Percentiles rank a stretch among this genome's conserved stretches.
These are phyloP conservation scores for Diceros bicornis DNA, from an alignment of 2,797 vertebrate species.

Conservation along the genomic window DNA sequence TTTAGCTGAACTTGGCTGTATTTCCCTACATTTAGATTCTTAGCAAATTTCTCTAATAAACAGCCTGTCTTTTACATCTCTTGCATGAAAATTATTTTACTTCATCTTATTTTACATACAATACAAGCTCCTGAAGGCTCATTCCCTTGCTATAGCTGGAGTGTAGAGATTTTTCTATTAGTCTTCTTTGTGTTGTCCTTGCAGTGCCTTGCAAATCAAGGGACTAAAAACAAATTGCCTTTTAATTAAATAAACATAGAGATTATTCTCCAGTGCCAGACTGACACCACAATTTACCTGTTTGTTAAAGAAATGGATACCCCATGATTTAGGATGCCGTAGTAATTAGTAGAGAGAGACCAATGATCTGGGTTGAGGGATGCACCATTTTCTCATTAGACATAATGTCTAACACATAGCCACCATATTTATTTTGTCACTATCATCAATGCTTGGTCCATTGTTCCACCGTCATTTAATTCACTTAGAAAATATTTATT, in stretches of 20 bases:
- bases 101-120: slow-evolving; percentile 43
- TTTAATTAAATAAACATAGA: slow-evolving; percentile 43
- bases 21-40: neutral
- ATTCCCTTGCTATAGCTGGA: neutral
- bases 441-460: neutral
- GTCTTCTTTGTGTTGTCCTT: slow-evolving; percentile 1
- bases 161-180: neutral
- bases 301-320: slow-evolving; percentile 49
- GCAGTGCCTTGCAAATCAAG: neutral
- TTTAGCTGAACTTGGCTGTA: neutral
- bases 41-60: neutral
- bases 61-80: neutral
- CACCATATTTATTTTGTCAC: neutral
- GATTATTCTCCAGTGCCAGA: neutral
- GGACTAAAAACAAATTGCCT: neutral
- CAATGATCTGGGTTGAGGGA: neutral
- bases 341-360: neutral
- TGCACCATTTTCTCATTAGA: neutral
- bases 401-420: neutral
- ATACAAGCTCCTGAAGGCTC: neutral
- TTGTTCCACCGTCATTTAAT: neutral
- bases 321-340: neutral
- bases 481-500: slow-evolving; percentile 60
- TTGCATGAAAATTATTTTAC: neutral
- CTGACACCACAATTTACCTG: neutral